Evolutionary conservation across 1,140 invertebrate species (phyloP), one percentile per base, ranked within the genome.

Genomic region (Drosophila bocki): DNA sequence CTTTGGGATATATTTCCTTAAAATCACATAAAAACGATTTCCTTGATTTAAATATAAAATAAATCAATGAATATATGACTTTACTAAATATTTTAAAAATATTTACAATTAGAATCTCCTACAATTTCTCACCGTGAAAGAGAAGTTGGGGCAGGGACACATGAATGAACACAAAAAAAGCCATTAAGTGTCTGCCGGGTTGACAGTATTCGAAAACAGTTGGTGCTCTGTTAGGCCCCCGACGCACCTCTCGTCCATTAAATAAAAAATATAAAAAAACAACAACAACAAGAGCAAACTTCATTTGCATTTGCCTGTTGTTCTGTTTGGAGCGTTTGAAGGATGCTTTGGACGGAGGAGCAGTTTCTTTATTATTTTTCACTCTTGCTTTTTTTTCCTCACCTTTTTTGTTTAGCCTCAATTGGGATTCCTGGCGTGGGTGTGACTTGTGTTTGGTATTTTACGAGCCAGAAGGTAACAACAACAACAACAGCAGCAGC

Each of bases 121-220:
- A 6, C 26, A 15, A 32, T 37, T 47, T 68, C 17, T 68, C 15
- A 13, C n/a, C 19, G 67, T 39, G 35, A 8, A 54, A 4, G 12
- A 35, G 22, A 68, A 63, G 67, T 70, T 70, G 33, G 9, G 33
- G 19, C 63, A 70, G 67, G 67, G 63, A 54, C 69, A 60, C 67
- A 72, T 51, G 67, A 72, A 72, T 72, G 68, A 72, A 51, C 67
- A 71, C 26, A 59, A 50, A 72, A 82, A 88, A 88, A 78, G 65
- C 80, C 80, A 88, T 88, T 88, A 88, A 84, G 85, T 88, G 84
- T 88, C 84, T 88, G 85, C 72, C 48, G 59, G 69, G 85, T 87
- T 87, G 84, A 87, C 84, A 87, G 80, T 84, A 78, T 87, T 80
- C 85, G 59, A 84, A 88, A 84, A 83, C 76, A 80, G 76, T 79